These are phyloP conservation scores for Drosophila eohydei DNA, from an alignment of 2,888 invertebrate species.

Conservation along the genomic window DNA sequence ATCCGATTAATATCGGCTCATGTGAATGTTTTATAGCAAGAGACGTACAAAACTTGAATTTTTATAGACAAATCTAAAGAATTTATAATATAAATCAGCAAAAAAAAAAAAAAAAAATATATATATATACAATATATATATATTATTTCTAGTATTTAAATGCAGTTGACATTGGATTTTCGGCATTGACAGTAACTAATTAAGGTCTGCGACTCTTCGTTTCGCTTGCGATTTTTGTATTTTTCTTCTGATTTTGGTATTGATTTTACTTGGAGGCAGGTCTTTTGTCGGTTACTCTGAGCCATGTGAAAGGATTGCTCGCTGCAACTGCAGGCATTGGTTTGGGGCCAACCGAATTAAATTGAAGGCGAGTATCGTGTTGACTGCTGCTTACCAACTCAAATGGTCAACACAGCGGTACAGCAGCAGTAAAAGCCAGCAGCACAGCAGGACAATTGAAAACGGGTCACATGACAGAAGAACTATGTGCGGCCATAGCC, in stretches of 20 bases:
- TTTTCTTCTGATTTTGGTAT: slow-evolving; percentile 21
- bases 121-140: too few relatives aligned
- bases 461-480: slow-evolving; percentile 6
- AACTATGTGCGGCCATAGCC: slow-evolving; percentile 18
- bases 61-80: too few relatives aligned
- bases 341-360: slow-evolving; percentile 1
- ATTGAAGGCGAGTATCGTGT: slow-evolving; percentile 28
- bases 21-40: too few relatives aligned
- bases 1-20: too few relatives aligned
- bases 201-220: slow-evolving; percentile 34
- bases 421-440: slow-evolving; percentile 13
- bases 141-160: neutral
- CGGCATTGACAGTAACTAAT: slow-evolving; percentile 60
- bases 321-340: neutral
- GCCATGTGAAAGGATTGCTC: slow-evolving; percentile 19
- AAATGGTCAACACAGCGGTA: slow-evolving; percentile 23
- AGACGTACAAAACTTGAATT: too few relatives aligned
- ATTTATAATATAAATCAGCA: too few relatives aligned
- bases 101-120: too few relatives aligned
- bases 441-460: slow-evolving; percentile 16
- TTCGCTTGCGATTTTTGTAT: neutral
- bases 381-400: slow-evolving; percentile 32
- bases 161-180: slow-evolving; percentile 5
- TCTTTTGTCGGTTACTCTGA: slow-evolving; percentile 32
- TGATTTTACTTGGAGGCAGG: slow-evolving; percentile 27